Evolutionary conservation across 2,888 invertebrate species (phyloP).

Genomic region (Atethmia centrago): DNA sequence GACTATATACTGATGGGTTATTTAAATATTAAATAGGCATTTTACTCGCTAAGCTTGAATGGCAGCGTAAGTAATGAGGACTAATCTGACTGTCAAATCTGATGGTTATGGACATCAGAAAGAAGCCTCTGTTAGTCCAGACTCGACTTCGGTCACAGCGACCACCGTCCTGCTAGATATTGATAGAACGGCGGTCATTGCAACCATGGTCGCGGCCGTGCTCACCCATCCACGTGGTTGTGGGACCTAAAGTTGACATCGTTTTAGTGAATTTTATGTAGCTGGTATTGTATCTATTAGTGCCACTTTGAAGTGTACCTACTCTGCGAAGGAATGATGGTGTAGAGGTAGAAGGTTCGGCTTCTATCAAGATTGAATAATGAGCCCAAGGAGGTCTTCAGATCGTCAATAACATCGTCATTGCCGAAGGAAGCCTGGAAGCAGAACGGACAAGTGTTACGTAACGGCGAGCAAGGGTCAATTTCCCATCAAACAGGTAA

Average conservation of each 20-base stretch:
- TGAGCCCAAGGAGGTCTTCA: neutral
- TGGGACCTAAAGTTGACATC: neutral
- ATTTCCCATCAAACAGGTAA: neutral
- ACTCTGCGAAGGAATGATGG: neutral
- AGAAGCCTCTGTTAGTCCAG: neutral
- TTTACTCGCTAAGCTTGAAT: conserved; percentile 52
- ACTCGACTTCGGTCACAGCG: neutral
- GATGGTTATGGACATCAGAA: neutral
- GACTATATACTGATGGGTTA: conserved; percentile 57
- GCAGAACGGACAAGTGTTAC: too few species aligned
- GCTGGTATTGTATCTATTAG: neutral
- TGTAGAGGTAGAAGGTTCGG: too few species aligned
- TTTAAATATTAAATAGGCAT: conserved; percentile 64
- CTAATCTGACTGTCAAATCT: conserved; percentile 5
- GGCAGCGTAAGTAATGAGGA: conserved; percentile 2
- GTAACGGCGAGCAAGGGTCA: neutral
- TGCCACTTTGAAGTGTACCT: neutral
- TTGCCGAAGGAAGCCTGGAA: neutral
- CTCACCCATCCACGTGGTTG: neutral
- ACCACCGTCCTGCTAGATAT: neutral
- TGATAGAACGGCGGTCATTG: neutral
- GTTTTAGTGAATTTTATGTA: neutral
- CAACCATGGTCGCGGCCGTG: neutral
- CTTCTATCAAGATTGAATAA: neutral
- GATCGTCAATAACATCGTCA: neutral